Evolutionary conservation across 2,797 vertebrate genomes (phyloP), one percentile per base, ranked within the genome.

Genomic region (Gallirallus australis): DNA sequence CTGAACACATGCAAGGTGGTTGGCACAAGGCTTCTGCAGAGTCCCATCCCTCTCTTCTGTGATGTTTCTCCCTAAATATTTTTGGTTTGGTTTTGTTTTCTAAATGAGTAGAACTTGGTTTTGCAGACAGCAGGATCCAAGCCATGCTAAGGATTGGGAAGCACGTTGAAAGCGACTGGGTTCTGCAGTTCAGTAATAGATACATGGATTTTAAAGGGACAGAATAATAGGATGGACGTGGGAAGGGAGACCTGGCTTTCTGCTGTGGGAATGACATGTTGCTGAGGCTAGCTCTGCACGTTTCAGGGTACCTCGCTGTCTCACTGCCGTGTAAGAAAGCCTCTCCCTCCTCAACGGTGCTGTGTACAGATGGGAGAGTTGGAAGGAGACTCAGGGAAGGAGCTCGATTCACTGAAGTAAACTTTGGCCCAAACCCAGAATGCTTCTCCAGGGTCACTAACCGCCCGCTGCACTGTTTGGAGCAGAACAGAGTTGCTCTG

Each of bases 181-280:
- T 76, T 76, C 72, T 33, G 48, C 35, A n/a, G 16, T 69, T 86
- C 13, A 45, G 79, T 61, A n/a, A 6, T 4, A 52, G 81, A 42
- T 76, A 59, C 89, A 87, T 45, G 27, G 7, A 28, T 87, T 71
- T 45, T 78, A 35, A 81, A 93, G 88, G 85, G 59, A 33, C 7
- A 39, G 42, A 33, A 42, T 52, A 82, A 73, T 3, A 7, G 39
- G 39, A 42, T 48, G 47, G 47, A 23, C 7, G 21, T 3, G 19
- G 56, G 30, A 42, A 48, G 50, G 57, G 42, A 84, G 40, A 6
- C 6, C 21, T 70, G 79, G 30, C 3, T 83, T 61, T 50, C 19
- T 87, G 61, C 39, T 56, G 0, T 30, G 31, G 12, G 6, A 18
- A 11, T 40, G 24, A 11, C 12, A 1, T 0, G 3, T 53, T 39